These are phyloP conservation scores for Epinotia ramella DNA, from an alignment of 2,888 invertebrate species.

Conservation along the genomic window DNA sequence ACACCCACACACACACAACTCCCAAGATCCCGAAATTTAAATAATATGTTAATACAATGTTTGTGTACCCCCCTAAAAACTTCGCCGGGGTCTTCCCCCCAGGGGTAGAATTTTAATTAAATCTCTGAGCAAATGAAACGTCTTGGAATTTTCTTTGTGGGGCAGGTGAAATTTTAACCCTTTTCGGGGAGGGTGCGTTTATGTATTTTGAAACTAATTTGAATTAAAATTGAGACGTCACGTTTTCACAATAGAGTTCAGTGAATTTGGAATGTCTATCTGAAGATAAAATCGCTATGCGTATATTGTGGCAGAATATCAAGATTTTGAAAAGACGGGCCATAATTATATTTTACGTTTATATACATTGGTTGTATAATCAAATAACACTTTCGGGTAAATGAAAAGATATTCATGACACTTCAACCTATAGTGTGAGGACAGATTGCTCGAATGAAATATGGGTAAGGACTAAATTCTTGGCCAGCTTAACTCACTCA, in stretches of 20 bases:
- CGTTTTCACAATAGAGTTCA: slow-evolving; percentile 20
- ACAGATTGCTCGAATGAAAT: too few relatives aligned
- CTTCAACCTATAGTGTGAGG: too few relatives aligned
- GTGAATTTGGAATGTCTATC: background rate
- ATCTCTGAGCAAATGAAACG: slow-evolving; percentile 70
- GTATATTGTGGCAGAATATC: background rate
- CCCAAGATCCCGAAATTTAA: slow-evolving; percentile 66
- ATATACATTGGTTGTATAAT: too few relatives aligned
- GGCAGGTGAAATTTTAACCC: slow-evolving; percentile 59
- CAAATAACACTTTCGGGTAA: too few relatives aligned
- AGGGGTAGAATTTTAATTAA: slow-evolving; percentile 79
- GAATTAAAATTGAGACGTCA: slow-evolving; percentile 35
- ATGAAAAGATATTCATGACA: too few relatives aligned
- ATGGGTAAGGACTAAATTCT: too few relatives aligned
- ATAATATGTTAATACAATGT: slow-evolving; percentile 82
- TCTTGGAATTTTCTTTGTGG: slow-evolving; percentile 79
- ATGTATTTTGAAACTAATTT: slow-evolving; percentile 16
- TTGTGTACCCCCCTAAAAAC: slow-evolving; percentile 76
- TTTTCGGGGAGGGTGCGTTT: slow-evolving; percentile 16
- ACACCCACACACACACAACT: slow-evolving; percentile 10
- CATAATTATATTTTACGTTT: too few relatives aligned
- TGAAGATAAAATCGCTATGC: background rate
- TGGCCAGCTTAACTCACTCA: too few relatives aligned
- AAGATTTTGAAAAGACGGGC: background rate
- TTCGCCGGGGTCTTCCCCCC: slow-evolving; percentile 58